Percentiles rank a stretch among this genome's conserved stretches.
phyloP scores from a whole-genome alignment of 2,888 invertebrate species.

The Lacanobia wlatinum region DNA sequence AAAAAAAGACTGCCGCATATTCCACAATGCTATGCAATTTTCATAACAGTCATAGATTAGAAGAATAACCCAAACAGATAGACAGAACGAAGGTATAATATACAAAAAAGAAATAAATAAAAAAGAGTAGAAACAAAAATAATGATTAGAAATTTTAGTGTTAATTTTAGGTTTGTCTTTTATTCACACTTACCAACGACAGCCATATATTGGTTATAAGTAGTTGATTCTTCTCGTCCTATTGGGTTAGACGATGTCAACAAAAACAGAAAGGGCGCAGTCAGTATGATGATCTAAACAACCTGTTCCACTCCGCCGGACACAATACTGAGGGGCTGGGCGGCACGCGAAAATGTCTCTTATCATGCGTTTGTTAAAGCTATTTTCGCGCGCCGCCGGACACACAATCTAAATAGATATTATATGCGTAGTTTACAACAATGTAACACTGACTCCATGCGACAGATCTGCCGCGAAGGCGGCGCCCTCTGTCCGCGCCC shows the following conservation, averaged over 20 bases:
- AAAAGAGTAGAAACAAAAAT: slow-evolving; percentile 79
- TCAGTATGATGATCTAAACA: slow-evolving; percentile 89
- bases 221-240: slow-evolving; percentile 99
- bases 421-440: slow-evolving; percentile 83
- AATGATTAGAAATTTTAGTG: slow-evolving; percentile 87
- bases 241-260: slow-evolving; percentile 93
- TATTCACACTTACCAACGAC: slow-evolving; percentile 96
- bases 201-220: slow-evolving; percentile 98
- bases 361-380: slow-evolving; percentile 75
- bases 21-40: slow-evolving; percentile 89
- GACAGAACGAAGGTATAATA: slow-evolving; percentile 70
- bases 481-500: slow-evolving; percentile 83
- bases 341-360: slow-evolving; percentile 76
- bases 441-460: slow-evolving; percentile 89
- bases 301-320: slow-evolving; percentile 82
- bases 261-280: slow-evolving; percentile 93
- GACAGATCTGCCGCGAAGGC: slow-evolving; percentile 87
- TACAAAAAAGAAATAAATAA: slow-evolving; percentile 73
- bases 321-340: slow-evolving; percentile 80
- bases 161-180: slow-evolving; percentile 89
- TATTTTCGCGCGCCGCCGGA: slow-evolving; percentile 80
- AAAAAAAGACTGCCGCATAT: slow-evolving; percentile 87
- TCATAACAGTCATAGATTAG: slow-evolving; percentile 84
- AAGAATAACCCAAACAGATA: slow-evolving; percentile 75
- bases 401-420: slow-evolving; percentile 85